phyloP scores from a whole-genome alignment of 92 coral and sea anemone species.

The Palythoa grandis region DNA sequence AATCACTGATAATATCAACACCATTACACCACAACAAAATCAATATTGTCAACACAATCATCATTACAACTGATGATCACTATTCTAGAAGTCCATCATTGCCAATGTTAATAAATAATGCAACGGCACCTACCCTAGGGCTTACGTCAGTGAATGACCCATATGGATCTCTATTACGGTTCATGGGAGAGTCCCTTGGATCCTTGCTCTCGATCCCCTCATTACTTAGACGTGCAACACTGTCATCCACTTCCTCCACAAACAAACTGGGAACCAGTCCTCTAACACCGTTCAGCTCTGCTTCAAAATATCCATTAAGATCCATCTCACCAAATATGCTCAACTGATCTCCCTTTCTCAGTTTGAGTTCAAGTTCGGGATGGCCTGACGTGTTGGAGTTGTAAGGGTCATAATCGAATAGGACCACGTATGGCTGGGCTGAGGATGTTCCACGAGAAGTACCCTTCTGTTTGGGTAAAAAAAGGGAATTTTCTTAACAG shows the following conservation, averaged over 20 bases:
- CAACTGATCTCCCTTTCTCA: constrained; percentile 77
- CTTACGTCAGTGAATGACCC: constrained; percentile 14
- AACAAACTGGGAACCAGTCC: constrained; percentile 89
- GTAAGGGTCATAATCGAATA: constrained; percentile 85
- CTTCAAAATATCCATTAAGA: constrained; percentile 79
- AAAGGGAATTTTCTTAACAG: not conserved
- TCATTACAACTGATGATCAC: not conserved
- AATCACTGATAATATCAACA: too few species aligned
- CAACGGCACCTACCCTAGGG: constrained; percentile 11
- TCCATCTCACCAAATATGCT: constrained; percentile 86
- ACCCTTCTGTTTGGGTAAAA: not conserved
- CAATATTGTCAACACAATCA: not conserved
- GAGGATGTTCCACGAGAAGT: constrained; percentile 47
- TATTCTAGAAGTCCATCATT: not conserved
- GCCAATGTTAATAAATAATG: too few species aligned
- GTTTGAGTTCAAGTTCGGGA: constrained; percentile 77
- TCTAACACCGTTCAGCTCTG: constrained; percentile 83
- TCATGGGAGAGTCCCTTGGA: constrained; percentile 15
- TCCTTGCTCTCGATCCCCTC: constrained; percentile 44
- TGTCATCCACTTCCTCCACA: constrained; percentile 82
- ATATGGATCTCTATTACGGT: constrained; percentile 24
- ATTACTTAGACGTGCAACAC: constrained; percentile 47
- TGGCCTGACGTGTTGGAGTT: constrained; percentile 78
- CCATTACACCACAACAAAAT: not conserved
- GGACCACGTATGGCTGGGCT: constrained; percentile 76